Evolutionary conservation across 2,113 vertebrate species (phyloP).

Genomic region (Callaeas wilsoni): DNA sequence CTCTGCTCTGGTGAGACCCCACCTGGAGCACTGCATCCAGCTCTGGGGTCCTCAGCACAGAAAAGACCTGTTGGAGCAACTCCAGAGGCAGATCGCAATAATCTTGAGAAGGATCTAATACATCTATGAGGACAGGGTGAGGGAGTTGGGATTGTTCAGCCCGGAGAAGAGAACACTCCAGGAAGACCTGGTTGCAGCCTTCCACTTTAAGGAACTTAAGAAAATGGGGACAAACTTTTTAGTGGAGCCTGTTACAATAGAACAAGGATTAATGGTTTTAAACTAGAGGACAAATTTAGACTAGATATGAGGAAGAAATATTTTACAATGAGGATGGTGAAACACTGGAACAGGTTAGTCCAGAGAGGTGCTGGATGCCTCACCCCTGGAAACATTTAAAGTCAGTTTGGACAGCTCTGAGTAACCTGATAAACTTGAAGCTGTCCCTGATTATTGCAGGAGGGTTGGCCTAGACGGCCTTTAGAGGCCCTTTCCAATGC

Average conservation of each 20-base stretch:
- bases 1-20: background rate
- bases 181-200: background rate
- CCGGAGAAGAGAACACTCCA: background rate
- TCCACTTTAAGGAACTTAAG: background rate
- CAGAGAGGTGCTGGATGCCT: background rate
- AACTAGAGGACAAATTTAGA: background rate
- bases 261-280: background rate
- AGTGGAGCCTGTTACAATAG: background rate
- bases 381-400: background rate
- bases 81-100: too few relatives aligned
- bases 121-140: background rate
- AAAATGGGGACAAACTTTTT: background rate
- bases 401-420: background rate
- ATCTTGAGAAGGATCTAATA: background rate
- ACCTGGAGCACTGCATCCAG: background rate
- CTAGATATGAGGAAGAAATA: background rate
- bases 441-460: background rate
- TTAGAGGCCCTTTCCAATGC: background rate
- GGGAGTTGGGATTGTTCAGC: background rate
- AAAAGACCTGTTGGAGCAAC: accelerated
- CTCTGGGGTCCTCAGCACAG: background rate
- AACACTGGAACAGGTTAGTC: background rate
- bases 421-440: background rate
- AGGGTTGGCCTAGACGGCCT: background rate
- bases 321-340: background rate